phyloP scores from a whole-genome alignment of 2,113 vertebrate genomes.

The Amia ocellicauda region DNA sequence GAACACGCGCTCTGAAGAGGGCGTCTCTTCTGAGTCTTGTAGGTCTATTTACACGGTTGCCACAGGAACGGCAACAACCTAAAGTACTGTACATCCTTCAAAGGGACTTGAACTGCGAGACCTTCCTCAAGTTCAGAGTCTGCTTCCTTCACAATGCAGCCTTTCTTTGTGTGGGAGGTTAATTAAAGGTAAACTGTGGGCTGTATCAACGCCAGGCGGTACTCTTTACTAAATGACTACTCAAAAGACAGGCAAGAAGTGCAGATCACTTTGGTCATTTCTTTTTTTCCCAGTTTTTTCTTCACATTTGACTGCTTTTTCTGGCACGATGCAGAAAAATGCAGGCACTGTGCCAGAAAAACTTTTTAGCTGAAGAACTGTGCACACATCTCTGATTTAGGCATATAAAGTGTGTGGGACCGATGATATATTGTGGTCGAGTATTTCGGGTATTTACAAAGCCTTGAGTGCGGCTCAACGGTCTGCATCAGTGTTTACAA shows the following conservation, averaged over 20 bases:
- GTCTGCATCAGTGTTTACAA: not conserved
- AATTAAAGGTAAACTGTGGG: conserved; percentile 22
- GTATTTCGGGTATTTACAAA: conserved; percentile 7
- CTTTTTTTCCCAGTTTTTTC: conserved; percentile 13
- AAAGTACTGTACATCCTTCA: not conserved
- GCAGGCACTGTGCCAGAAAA: conserved; percentile 15
- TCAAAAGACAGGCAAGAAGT: conserved; percentile 16
- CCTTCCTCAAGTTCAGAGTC: conserved; percentile 8
- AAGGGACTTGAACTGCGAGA: not conserved
- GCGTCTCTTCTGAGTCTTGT: conserved; percentile 18
- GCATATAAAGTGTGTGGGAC: too few relatives aligned
- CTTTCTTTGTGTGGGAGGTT: conserved; percentile 18
- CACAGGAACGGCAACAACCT: conserved; percentile 24
- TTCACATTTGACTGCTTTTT: not conserved
- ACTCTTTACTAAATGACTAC: conserved; percentile 10
- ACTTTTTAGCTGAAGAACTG: conserved; percentile 21
- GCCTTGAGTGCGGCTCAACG: conserved; percentile 2
- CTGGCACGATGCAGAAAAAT: conserved; percentile 10
- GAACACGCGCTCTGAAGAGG: conserved; percentile 33
- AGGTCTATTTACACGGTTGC: conserved; percentile 33
- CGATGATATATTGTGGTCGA: conserved; percentile 9
- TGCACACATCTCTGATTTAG: conserved; percentile 29
- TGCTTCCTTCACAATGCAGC: conserved; percentile 2
- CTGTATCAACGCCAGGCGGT: conserved; percentile 11
- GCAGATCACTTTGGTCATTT: conserved; percentile 8